Percentiles rank a stretch among this genome's conserved stretches.
phyloP scores from a whole-genome alignment of 2,888 invertebrate genomes.

The Caenorhabditis angaria region DNA sequence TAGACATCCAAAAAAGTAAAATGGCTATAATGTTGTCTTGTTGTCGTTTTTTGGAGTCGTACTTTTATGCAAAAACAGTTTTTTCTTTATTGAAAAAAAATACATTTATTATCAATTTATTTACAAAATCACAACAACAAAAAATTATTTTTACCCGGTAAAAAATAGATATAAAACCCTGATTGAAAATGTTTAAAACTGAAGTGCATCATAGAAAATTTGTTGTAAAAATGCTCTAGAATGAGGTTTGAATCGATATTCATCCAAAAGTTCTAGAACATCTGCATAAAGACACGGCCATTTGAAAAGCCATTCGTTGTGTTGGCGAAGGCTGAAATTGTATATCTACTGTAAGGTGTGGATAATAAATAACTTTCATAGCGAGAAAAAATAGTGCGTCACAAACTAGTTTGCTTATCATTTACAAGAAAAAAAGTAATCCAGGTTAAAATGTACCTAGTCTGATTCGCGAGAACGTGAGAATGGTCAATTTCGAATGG shows the following conservation, averaged over 20 bases:
- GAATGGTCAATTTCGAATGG: too few relatives aligned
- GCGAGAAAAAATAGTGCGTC: too few relatives aligned
- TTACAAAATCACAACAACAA: too few relatives aligned
- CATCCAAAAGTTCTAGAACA: conserved; percentile 59
- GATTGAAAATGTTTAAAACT: conserved; percentile 12
- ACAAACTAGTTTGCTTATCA: too few relatives aligned
- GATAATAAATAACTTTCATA: too few relatives aligned
- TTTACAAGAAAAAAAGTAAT: too few relatives aligned
- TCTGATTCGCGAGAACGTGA: too few relatives aligned
- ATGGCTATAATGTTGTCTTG: conserved; percentile 8
- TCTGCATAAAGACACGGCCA: conserved; percentile 63
- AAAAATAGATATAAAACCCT: background rate
- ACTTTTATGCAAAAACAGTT: conserved; percentile 8
- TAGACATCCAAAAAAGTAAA: background rate
- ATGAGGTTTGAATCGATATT: conserved; percentile 57
- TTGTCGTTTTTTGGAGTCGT: conserved; percentile 15
- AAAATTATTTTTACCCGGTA: too few relatives aligned
- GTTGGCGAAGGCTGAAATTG: conserved; percentile 44
- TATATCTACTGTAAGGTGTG: background rate
- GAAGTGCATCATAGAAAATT: conserved; percentile 57
- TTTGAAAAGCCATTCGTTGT: conserved; percentile 55
- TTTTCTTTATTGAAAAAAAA: background rate
- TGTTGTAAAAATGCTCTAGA: conserved; percentile 58
- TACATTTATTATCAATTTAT: too few relatives aligned
- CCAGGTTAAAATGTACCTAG: too few relatives aligned